Base-by-base conservation (phyloP, 2,113 vertebrate genomes). In the Tragelaphus imberbis region DNA sequence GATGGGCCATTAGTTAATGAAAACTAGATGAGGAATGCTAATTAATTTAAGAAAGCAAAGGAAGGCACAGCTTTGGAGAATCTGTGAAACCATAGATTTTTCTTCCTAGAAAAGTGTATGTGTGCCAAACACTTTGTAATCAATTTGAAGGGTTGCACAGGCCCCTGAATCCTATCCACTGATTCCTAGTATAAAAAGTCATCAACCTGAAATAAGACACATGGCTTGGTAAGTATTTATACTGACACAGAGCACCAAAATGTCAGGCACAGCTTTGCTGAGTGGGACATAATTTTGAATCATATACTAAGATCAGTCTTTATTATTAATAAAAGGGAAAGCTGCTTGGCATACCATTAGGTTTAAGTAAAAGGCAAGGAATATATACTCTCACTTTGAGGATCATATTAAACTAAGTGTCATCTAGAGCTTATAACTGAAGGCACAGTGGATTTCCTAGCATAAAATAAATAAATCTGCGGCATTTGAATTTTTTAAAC, bases 401-500 rank as follows among this genome's bases (percentile, higher is more conserved):
- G 59, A 77, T 71, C 36, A 19, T 77, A 58, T 90, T 90, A 88
- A 97, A 61, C 49, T 14, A 53, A 87, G 58, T 51, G 28, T 68
- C 88, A 79, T 68, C 65, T 40, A 94, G 49, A 95, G 75, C 17
- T 44, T 84, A 25, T 15, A 36, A 49, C 59, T 82, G 49, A 94
- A 94, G 55, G 30, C 59, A 88, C 49, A 27, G 40, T 55, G 65
- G 65, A 47, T 92, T 92, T 93, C 59, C 97, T 59, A 88, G 56
- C 44, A 63, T 51, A 86, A 44, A 33, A 59, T 36, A 58, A 63
- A 44, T 84, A 49, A 80, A 86, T 75, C 44, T 40, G 16, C 4
- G 14, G 40, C n/a, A 88, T 95, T 61, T 91, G 89, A 91, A 77
- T 90, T 96, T 94, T 97, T 97, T 84, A 96, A 95, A 71, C 81